These are phyloP conservation scores for Lipophrys pholis DNA, from an alignment of 2,113 vertebrate species.

Conservation along the genomic window DNA sequence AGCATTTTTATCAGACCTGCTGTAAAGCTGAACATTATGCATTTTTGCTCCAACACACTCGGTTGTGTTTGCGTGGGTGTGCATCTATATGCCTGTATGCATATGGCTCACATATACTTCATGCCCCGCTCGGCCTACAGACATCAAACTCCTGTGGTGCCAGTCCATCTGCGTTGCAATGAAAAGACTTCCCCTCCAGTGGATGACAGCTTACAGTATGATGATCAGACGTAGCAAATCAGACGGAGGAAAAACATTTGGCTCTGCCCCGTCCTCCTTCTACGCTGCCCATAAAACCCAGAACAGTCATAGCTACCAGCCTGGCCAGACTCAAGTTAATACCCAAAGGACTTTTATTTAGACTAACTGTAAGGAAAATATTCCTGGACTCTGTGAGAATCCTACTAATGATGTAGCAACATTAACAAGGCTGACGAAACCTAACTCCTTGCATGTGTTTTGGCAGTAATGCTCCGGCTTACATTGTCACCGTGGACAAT, in stretches of 20 bases:
- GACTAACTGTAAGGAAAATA: conserved; percentile 74
- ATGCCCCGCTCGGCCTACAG: conserved; percentile 41
- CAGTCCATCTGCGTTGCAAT: conserved; percentile 73
- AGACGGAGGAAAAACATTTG: conserved; percentile 29
- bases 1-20: conserved; percentile 13
- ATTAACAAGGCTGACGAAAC: conserved; percentile 45
- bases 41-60: conserved; percentile 22
- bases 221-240: conserved; percentile 59
- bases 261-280: conserved; percentile 18
- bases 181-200: conserved; percentile 52
- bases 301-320: conserved; percentile 47
- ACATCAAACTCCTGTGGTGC: conserved; percentile 50
- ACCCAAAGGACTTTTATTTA: conserved; percentile 66
- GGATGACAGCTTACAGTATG: conserved; percentile 50
- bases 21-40: neutral
- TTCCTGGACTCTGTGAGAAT: conserved; percentile 68
- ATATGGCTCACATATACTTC: conserved; percentile 62
- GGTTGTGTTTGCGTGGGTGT: conserved; percentile 44
- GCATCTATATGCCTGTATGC: conserved; percentile 48
- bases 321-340: conserved; percentile 64
- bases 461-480: conserved; percentile 36
- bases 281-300: conserved; percentile 34
- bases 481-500: conserved; percentile 9
- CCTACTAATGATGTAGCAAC: conserved; percentile 51
- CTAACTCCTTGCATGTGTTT: conserved; percentile 31